phyloP scores from a whole-genome alignment of 2,888 invertebrate species.

The Rotaria magnacalcarata region DNA sequence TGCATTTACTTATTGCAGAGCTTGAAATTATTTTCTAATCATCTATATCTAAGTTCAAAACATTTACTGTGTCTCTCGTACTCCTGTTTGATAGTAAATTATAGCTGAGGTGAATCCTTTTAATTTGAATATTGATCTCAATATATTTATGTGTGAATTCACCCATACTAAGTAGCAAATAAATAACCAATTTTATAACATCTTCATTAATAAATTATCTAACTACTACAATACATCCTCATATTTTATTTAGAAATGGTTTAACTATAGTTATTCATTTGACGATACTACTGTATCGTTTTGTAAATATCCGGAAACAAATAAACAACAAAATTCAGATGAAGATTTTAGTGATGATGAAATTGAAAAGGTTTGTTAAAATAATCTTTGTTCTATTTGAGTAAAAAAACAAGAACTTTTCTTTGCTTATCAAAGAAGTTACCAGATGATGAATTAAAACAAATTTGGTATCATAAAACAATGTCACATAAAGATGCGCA shows the following conservation, averaged over 20 bases:
- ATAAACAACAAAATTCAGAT: background rate
- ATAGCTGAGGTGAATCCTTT: no score
- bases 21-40: no score
- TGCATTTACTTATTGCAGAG: no score
- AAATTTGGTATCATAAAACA: background rate
- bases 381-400: background rate
- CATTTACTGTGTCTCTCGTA: no score
- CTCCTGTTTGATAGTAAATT: no score
- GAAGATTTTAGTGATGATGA: background rate
- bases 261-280: background rate
- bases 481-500: background rate
- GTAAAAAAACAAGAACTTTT: background rate
- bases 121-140: no score
- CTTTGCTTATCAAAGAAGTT: background rate
- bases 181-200: no score
- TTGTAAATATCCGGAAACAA: background rate
- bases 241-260: background rate
- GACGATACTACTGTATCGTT: background rate
- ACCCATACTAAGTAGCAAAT: no score
- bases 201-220: no score
- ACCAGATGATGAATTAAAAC: background rate
- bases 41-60: no score
- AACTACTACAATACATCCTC: no score
- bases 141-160: no score
- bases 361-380: background rate